These are phyloP conservation scores for Acanthurus leucopareius DNA, from an alignment of 2,797 vertebrate genomes.

Conservation along the genomic window DNA sequence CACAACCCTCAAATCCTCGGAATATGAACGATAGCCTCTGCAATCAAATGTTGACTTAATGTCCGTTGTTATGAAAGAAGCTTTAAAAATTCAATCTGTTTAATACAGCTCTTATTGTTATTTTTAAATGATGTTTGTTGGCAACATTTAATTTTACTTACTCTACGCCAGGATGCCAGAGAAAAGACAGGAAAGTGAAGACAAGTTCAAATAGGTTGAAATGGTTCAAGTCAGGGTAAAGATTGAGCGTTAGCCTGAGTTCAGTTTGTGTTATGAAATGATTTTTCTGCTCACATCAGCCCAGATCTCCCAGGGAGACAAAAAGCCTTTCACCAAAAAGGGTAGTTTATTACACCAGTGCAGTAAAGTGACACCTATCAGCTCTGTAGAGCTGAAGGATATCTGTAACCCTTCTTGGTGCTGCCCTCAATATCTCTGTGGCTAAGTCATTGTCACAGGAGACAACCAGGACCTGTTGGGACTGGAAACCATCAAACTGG, in stretches of 20 bases:
- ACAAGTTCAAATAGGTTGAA: not conserved
- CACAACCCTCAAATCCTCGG: no score
- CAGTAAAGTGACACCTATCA: constrained; percentile 6
- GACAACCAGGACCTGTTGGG: constrained; percentile 29
- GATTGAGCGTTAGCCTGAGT: not conserved
- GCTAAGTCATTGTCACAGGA: constrained; percentile 40
- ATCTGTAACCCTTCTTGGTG: not conserved
- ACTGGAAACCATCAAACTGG: constrained; percentile 30
- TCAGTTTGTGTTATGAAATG: not conserved
- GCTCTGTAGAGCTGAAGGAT: not conserved
- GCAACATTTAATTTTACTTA: not conserved
- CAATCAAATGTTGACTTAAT: no score
- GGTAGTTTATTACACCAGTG: not conserved
- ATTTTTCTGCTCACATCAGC: not conserved
- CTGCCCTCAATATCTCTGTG: constrained; percentile 14
- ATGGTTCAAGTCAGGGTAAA: not conserved
- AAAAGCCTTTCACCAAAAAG: not conserved
- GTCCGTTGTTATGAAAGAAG: no score
- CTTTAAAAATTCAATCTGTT: no score
- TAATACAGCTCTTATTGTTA: no score
- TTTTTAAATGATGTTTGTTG: not conserved
- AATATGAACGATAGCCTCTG: no score
- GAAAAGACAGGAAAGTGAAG: not conserved
- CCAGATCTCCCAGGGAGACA: not conserved
- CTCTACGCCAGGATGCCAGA: not conserved